phyloP scores from a whole-genome alignment of 2,888 invertebrate genomes.

The Rhagonycha lutea region DNA sequence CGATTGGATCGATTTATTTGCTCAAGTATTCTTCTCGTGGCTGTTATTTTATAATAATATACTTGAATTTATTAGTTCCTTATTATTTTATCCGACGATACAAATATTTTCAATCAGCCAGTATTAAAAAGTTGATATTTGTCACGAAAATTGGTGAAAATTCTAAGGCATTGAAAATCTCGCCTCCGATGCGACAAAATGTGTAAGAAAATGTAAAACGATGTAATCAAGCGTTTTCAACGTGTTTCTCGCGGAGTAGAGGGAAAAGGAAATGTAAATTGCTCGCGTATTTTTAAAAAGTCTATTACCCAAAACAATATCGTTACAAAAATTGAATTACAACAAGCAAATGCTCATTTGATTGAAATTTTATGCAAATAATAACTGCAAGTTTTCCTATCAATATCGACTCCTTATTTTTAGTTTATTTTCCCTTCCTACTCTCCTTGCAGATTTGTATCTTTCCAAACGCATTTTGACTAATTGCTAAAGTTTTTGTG shows the following conservation, averaged over 20 bases:
- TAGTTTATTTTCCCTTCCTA: not conserved
- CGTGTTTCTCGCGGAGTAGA: conserved; percentile 17
- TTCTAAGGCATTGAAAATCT: conserved; percentile 16
- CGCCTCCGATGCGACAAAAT: conserved; percentile 14
- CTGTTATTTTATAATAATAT: not conserved
- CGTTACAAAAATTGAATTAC: conserved; percentile 27
- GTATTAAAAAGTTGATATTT: not conserved
- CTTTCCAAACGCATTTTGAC: conserved; percentile 20
- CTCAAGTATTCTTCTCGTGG: not conserved
- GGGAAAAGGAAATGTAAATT: conserved; percentile 24
- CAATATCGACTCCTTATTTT: not conserved
- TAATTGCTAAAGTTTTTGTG: conserved; percentile 33
- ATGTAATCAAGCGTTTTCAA: conserved; percentile 25
- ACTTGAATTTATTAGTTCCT: not conserved
- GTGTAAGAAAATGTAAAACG: conserved; percentile 19
- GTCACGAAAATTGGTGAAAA: not conserved
- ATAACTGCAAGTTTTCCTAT: not conserved
- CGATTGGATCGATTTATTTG: not conserved
- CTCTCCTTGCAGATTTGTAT: conserved; percentile 15
- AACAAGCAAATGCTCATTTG: conserved; percentile 13
- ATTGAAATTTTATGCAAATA: not conserved
- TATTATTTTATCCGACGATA: not conserved
- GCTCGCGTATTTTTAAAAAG: conserved; percentile 22
- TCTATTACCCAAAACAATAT: conserved; percentile 28
- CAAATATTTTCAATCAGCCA: too few relatives aligned